Conservation (phyloP, 1,140 invertebrate genomes). For the Metopolophium dirhodum region DNA sequence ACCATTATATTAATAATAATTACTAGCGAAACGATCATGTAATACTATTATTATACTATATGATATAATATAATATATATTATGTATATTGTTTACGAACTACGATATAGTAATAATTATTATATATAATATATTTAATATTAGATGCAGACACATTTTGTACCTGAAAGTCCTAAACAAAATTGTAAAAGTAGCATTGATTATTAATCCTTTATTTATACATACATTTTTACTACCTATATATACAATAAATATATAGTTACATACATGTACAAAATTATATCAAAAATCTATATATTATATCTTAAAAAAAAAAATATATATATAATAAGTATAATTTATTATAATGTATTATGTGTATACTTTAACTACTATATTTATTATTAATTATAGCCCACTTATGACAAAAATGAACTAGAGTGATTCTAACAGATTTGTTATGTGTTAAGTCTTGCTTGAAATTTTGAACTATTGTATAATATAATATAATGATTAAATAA, state of each 20-base stretch:
- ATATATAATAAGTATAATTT: neutral
- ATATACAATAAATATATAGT: slow-evolving; percentile 22
- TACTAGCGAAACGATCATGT: neutral
- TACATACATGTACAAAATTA: slow-evolving; percentile 35
- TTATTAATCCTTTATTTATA: slow-evolving; percentile 35
- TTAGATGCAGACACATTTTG: slow-evolving; percentile 34
- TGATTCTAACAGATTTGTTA: slow-evolving; percentile 45
- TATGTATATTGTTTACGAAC: neutral
- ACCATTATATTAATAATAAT: neutral
- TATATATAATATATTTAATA: neutral
- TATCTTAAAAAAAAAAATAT: neutral
- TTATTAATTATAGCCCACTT: slow-evolving; percentile 42
- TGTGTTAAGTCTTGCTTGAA: slow-evolving; percentile 31
- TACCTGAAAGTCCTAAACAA: slow-evolving; percentile 27
- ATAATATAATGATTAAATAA: slow-evolving; percentile 41
- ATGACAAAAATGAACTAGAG: slow-evolving; percentile 41
- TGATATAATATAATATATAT: neutral
- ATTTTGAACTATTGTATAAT: slow-evolving; percentile 46
- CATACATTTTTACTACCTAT: slow-evolving; percentile 27
- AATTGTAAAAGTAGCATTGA: slow-evolving; percentile 19
- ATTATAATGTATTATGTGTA: slow-evolving; percentile 32
- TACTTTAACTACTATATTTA: slow-evolving; percentile 41
- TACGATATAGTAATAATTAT: slow-evolving; percentile 19
- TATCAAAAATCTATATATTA: slow-evolving; percentile 9
- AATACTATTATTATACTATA: neutral